These are phyloP conservation scores for Loxodonta africana DNA, from an alignment of 2,113 vertebrate species.

Conservation along the genomic window DNA sequence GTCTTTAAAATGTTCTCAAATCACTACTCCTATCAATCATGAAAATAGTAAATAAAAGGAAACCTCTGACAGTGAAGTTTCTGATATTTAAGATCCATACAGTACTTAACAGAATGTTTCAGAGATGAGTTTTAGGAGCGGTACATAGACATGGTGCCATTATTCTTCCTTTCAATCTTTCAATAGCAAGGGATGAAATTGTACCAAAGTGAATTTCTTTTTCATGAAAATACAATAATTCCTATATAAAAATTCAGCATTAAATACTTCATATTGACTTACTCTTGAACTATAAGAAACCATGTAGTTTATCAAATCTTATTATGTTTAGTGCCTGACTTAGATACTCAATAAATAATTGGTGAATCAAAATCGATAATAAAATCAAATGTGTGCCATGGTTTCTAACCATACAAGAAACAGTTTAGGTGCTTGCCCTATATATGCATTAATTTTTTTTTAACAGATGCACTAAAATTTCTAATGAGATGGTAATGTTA, in stretches of 20 bases:
- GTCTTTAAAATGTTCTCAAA: not conserved
- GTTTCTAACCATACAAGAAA: not conserved
- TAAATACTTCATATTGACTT: not conserved
- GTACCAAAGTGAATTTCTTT: not conserved
- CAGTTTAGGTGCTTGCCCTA: not conserved
- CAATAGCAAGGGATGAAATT: not conserved
- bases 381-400: not conserved
- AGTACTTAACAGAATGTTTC: not conserved
- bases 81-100: not conserved
- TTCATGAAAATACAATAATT: slow-evolving; percentile 35
- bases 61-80: not conserved
- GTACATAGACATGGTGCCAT: not conserved
- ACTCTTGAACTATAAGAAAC: not conserved
- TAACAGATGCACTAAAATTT: not conserved
- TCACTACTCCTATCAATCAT: not conserved
- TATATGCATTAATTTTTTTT: not conserved
- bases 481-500: not conserved
- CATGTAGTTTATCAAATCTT: not conserved
- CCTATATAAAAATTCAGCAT: not conserved
- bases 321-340: not conserved
- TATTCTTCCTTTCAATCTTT: not conserved
- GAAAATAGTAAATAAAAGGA: slow-evolving; percentile 19
- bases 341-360: not conserved
- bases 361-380: not conserved
- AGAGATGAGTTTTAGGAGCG: not conserved